These are phyloP conservation scores for Montifringilla adamsi DNA, from an alignment of 2,113 vertebrate genomes.

Conservation along the genomic window DNA sequence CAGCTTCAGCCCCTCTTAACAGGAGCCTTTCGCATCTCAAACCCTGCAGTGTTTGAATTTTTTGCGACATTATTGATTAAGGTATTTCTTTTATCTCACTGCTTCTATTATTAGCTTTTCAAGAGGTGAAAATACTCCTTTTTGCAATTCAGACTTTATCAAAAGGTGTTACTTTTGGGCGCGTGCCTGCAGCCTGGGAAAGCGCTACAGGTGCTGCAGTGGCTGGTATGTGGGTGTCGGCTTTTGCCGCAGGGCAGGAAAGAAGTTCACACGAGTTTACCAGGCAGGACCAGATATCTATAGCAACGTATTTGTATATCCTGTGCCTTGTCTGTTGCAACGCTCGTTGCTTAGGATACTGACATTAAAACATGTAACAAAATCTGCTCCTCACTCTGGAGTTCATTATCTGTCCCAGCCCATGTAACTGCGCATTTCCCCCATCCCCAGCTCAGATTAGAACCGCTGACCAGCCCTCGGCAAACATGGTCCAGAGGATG, in stretches of 20 bases:
- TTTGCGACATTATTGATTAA: fast-evolving
- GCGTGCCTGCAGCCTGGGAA: neutral
- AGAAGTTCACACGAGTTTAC: neutral
- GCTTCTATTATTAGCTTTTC: neutral
- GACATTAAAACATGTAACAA: conserved; percentile 13
- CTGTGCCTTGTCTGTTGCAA: conserved; percentile 8
- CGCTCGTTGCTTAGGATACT: conserved; percentile 28
- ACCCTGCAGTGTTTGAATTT: neutral
- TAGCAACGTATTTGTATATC: conserved; percentile 35
- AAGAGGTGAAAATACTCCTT: neutral
- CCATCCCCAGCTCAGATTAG: neutral
- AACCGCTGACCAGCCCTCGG: fast-evolving
- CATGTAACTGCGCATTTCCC: neutral
- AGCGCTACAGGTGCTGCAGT: neutral
- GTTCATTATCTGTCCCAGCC: neutral
- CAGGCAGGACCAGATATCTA: conserved; percentile 3
- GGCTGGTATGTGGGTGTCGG: neutral
- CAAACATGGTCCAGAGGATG: neutral
- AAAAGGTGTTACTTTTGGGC: neutral
- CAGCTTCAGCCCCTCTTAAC: neutral
- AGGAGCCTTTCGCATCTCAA: neutral
- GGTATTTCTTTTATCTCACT: neutral
- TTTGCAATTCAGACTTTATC: neutral
- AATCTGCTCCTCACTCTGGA: neutral
- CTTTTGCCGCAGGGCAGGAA: neutral